Conservation (phyloP, 1,140 invertebrate genomes). For the Batillaria attramentaria region DNA sequence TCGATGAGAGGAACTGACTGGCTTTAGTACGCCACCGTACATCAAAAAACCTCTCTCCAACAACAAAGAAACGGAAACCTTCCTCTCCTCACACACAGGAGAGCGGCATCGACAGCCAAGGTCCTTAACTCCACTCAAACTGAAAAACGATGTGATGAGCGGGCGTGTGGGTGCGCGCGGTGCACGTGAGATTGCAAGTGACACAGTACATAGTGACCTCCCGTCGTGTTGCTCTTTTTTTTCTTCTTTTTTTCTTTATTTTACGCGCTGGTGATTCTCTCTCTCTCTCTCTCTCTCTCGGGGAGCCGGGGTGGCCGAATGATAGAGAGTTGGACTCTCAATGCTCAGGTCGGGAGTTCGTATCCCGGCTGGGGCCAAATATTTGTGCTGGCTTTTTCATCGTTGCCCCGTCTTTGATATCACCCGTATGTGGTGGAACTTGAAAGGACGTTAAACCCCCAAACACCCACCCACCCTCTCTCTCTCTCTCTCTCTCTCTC, state of each 20-base stretch:
- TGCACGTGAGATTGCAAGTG: slow-evolving; percentile 28
- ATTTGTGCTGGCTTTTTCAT: too few relatives aligned
- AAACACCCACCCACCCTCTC: too few relatives aligned
- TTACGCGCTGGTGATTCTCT: background rate
- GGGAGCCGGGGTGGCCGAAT: too few relatives aligned
- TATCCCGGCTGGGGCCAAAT: too few relatives aligned
- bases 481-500: too few relatives aligned
- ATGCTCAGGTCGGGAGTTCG: too few relatives aligned
- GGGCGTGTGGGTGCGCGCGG: slow-evolving; percentile 3
- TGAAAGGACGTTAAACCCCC: too few relatives aligned
- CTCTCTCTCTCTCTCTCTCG: too few relatives aligned
- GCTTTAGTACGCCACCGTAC: background rate
- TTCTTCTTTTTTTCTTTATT: background rate
- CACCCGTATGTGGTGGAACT: too few relatives aligned
- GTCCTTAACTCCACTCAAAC: slow-evolving; percentile 7
- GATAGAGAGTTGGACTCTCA: too few relatives aligned
- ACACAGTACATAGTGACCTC: slow-evolving; percentile 19
- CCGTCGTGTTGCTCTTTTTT: background rate
- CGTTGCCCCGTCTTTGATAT: too few relatives aligned
- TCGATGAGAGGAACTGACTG: background rate
- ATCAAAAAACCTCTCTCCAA: background rate
- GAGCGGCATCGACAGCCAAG: background rate
- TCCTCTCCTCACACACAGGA: background rate
- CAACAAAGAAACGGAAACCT: background rate
- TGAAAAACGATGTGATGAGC: slow-evolving; percentile 18